Evolutionary conservation across 2,888 invertebrate species (phyloP).

Genomic region (Pediacus dermestoides): DNA sequence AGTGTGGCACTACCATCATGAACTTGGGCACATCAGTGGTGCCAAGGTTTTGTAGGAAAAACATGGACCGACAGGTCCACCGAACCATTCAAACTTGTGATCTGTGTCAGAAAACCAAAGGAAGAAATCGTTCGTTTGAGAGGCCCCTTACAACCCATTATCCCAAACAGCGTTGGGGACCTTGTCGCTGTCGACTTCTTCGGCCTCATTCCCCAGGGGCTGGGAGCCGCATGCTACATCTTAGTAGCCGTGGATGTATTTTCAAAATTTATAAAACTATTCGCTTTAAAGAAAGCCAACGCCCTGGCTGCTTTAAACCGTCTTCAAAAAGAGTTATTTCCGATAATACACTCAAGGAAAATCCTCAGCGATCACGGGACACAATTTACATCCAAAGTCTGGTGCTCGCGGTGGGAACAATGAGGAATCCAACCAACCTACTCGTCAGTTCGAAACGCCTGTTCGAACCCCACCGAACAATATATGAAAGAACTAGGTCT

Average conservation of each 20-base stretch:
- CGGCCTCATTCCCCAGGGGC: constrained; percentile 9
- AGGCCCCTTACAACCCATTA: not conserved
- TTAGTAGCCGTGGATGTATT: constrained; percentile 6
- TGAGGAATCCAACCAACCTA: constrained; percentile 7
- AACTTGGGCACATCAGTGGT: constrained; percentile 8
- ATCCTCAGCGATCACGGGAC: constrained; percentile 15
- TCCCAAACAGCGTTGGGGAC: not conserved
- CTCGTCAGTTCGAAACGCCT: constrained; percentile 13
- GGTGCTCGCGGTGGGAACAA: constrained; percentile 4
- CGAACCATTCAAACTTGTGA: not conserved
- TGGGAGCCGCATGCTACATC: too few species aligned
- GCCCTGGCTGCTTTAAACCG: constrained; percentile 9
- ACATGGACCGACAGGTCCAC: constrained; percentile 1
- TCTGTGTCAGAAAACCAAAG: constrained; percentile 9
- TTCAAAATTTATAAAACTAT: constrained; percentile 8
- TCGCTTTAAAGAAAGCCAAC: constrained; percentile 11
- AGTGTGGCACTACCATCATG: constrained; percentile 1
- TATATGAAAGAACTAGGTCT: constrained; percentile 16
- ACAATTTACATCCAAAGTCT: constrained; percentile 12
- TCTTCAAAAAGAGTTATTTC: constrained; percentile 3
- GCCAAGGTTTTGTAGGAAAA: constrained; percentile 10
- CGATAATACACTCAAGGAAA: constrained; percentile 4
- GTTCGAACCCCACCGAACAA: constrained; percentile 13
- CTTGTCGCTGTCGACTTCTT: constrained; percentile 5
- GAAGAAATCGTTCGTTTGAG: not conserved